phyloP scores from a whole-genome alignment of 2,888 invertebrate genomes.

The Flexamia atlantica region DNA sequence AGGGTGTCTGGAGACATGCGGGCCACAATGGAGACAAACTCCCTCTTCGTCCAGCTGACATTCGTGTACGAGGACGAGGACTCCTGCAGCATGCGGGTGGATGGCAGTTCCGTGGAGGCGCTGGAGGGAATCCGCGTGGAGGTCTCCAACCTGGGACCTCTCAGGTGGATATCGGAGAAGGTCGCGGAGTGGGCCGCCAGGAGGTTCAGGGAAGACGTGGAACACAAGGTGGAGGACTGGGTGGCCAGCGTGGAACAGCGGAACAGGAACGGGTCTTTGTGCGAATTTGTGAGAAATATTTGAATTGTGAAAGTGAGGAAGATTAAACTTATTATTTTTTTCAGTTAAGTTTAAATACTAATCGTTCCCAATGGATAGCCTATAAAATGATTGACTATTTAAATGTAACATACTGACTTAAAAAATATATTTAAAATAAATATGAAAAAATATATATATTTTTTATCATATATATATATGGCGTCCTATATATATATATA shows the following conservation, averaged over 20 bases:
- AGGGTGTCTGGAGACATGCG: constrained; percentile 3
- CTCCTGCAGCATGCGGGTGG: background rate
- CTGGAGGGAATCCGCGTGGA: background rate
- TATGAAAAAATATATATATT: no score
- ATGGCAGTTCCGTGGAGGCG: background rate
- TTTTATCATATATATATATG: no score
- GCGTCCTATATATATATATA: no score
- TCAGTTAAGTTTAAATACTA: no score
- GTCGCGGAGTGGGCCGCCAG: background rate
- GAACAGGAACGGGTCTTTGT: background rate
- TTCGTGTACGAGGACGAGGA: constrained; percentile 18
- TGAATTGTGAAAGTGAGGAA: no score
- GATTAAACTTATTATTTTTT: no score
- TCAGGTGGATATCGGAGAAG: background rate
- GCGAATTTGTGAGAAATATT: background rate
- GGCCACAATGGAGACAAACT: background rate
- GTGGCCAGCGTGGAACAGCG: background rate
- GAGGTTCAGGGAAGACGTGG: background rate
- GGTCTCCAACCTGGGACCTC: background rate
- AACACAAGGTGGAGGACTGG: background rate
- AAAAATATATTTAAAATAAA: no score
- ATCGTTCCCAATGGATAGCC: no score
- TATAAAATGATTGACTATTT: no score
- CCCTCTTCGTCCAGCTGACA: background rate
- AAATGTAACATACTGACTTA: no score